Base-by-base conservation (phyloP, 2,113 vertebrate genomes). In the Nibea coibor region DNA sequence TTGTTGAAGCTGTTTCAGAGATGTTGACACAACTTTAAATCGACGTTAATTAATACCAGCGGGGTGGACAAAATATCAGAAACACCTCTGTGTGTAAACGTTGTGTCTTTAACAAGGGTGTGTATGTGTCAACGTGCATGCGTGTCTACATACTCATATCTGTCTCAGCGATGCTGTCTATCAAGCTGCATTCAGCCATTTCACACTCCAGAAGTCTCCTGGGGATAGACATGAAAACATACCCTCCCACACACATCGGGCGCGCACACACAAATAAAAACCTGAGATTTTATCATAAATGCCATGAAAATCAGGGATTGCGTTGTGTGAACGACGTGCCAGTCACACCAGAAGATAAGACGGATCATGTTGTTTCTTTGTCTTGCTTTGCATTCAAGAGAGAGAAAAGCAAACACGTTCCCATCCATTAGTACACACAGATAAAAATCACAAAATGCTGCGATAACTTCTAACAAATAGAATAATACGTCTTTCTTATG, bases 171-270 rank as follows among this genome's bases (percentile, higher is more conserved):
- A 45, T 26, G 48, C 10, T 26, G 53, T 61, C 58, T 80, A 57
- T 70, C 71, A 76, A 66, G 65, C 75, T 83, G 63, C 59, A 0
- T 80, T 72, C 57, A 77, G 67, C 80, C 65, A 82, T 84, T 83
- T 89, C 75, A 84, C 85, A 81, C 83, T 82, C 68, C 42, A 26
- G 54, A 59, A 39, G 73, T 78, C 83, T 83, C 62, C 69, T 0
- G 56, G 50, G 85, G 53, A 15, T 10, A 3, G 12, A 3, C 10
- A 16, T 1, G 10, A n/a, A 66, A 20, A 68, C 39, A 61, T 4
- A 15, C 48, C 72, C 26, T 54, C 75, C 66, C 68, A 73, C 81
- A 76, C 22, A 63, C 39, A 10, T n/a, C n/a, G 35, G 24, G 50
- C 20, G 1, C 68, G 50, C 3, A 64, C 35, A 83, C 50, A 81